These are phyloP conservation scores for Clinocottus analis DNA, from an alignment of 2,113 vertebrate genomes.

Conservation along the genomic window DNA sequence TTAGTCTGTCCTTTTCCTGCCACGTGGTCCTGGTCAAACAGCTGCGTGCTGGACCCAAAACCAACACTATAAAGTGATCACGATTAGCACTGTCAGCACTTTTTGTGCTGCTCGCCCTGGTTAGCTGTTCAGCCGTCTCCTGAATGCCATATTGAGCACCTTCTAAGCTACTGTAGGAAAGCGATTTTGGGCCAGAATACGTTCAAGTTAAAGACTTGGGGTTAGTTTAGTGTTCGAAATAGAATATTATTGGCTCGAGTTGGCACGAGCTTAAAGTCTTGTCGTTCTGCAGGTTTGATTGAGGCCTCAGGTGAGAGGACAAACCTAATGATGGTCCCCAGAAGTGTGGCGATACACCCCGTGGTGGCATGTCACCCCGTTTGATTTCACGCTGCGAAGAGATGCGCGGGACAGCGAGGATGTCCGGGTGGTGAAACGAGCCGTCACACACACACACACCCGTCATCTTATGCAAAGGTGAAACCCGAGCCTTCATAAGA, in stretches of 20 bases:
- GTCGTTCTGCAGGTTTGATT: background rate
- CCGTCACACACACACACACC: conserved; percentile 65
- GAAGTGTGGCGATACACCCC: background rate
- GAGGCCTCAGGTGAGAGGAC: background rate
- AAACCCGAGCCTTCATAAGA: conserved; percentile 78
- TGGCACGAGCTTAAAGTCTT: background rate
- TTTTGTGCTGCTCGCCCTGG: too few relatives aligned
- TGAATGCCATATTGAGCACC: background rate
- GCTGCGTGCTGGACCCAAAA: background rate
- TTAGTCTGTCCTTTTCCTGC: background rate
- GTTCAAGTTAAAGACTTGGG: background rate
- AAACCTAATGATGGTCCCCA: background rate
- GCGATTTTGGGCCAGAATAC: background rate
- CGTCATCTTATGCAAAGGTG: conserved; percentile 70
- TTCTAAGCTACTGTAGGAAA: background rate
- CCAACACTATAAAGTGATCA: background rate
- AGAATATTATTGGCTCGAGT: background rate
- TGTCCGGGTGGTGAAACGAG: conserved; percentile 69
- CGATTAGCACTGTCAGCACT: background rate
- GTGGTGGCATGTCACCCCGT: conserved; percentile 48
- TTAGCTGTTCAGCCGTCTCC: too few relatives aligned
- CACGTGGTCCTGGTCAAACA: background rate
- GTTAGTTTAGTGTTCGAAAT: background rate
- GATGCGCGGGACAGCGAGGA: conserved; percentile 55
- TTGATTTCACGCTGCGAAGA: conserved; percentile 54